Conservation (phyloP, 2,113 vertebrate genomes). For the Petroica traversi region DNA sequence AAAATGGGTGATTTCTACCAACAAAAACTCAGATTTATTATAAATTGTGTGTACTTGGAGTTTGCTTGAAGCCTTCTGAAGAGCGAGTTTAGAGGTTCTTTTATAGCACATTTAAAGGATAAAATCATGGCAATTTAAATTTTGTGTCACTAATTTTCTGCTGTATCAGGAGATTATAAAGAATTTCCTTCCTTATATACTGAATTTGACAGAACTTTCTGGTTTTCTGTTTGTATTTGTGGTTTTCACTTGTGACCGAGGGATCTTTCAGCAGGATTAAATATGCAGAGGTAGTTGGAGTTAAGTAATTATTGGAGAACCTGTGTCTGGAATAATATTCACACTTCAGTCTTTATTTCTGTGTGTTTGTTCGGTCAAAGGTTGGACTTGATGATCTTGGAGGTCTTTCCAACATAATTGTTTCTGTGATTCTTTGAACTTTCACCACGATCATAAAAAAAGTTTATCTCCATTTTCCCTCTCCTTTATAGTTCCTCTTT, state of each 20-base stretch:
- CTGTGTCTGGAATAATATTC: background rate
- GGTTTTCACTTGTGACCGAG: background rate
- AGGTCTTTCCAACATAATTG: background rate
- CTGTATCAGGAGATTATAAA: background rate
- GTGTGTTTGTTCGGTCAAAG: rapidly evolving
- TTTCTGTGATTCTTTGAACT: background rate
- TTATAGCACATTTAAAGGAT: background rate
- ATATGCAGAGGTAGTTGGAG: background rate
- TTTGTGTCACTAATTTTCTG: background rate
- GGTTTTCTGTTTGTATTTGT: background rate
- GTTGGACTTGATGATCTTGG: background rate
- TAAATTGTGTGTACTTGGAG: background rate
- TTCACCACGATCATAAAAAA: background rate
- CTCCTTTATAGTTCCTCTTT: background rate
- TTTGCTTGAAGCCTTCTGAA: background rate
- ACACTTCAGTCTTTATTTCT: background rate
- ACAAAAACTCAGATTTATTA: background rate
- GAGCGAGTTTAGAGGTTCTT: background rate
- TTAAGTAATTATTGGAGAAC: background rate
- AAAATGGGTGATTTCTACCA: background rate
- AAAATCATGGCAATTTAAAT: background rate
- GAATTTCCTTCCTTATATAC: background rate
- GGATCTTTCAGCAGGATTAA: background rate
- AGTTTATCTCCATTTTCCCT: background rate
- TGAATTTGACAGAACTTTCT: background rate